phyloP scores from a whole-genome alignment of 2,113 vertebrate species.

The Tapirus terrestris region DNA sequence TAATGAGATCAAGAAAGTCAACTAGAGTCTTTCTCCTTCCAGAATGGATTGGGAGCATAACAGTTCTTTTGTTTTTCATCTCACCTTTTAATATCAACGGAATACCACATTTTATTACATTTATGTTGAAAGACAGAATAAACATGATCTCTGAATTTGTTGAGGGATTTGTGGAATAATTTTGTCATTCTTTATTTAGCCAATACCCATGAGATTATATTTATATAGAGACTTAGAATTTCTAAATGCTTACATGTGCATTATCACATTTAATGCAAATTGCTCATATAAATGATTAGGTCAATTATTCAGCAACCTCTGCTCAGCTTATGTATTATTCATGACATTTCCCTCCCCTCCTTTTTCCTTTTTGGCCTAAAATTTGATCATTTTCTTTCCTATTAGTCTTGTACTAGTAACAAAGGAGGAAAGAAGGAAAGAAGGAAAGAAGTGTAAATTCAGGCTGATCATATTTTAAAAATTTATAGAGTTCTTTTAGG shows the following conservation, averaged over 20 bases:
- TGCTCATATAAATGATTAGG: neutral
- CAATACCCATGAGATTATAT: neutral
- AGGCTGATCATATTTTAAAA: neutral
- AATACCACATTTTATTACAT: neutral
- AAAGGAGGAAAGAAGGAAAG: neutral
- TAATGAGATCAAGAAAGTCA: neutral
- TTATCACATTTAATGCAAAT: neutral
- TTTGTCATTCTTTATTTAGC: slow-evolving; percentile 23
- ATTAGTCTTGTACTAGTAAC: neutral
- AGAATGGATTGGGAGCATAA: neutral
- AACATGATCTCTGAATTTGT: neutral
- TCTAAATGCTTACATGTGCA: neutral
- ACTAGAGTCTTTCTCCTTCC: neutral
- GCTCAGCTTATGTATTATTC: neutral
- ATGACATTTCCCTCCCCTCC: neutral
- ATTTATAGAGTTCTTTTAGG: neutral
- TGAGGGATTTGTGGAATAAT: neutral
- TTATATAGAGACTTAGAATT: slow-evolving; percentile 25
- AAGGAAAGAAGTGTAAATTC: neutral
- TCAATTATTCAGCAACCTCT: slow-evolving; percentile 45
- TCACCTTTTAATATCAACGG: neutral
- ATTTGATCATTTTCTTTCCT: slow-evolving; percentile 42
- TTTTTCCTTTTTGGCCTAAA: neutral
- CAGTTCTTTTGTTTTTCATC: neutral
- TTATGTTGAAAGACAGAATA: neutral